phyloP scores from a whole-genome alignment of 2,888 invertebrate genomes.

The Xiphydria camelus region DNA sequence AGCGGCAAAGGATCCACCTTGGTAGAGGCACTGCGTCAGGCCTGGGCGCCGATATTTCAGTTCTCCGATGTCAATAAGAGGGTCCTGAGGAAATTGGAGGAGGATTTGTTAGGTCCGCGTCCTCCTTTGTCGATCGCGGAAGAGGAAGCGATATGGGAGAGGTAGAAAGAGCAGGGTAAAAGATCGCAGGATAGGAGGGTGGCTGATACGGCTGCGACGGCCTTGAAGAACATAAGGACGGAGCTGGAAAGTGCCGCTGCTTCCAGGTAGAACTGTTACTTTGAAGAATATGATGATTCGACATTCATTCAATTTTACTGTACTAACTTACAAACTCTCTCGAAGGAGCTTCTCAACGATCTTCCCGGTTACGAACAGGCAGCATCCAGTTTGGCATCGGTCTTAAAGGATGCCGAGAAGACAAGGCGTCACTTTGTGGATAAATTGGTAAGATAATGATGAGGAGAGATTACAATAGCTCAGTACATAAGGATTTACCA shows the following conservation, averaged over 20 bases:
- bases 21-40: constrained; percentile 49
- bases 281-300: neutral
- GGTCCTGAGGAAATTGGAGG: constrained; percentile 45
- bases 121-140: constrained; percentile 36
- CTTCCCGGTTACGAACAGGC: constrained; percentile 46
- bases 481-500: no score
- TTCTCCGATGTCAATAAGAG: constrained; percentile 39
- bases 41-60: constrained; percentile 48
- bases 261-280: constrained; percentile 35
- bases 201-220: constrained; percentile 35
- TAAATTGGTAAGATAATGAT: no score
- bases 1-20: constrained; percentile 38
- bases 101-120: constrained; percentile 44
- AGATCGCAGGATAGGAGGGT: constrained; percentile 39
- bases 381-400: constrained; percentile 33
- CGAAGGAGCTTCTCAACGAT: constrained; percentile 45
- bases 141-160: constrained; percentile 45
- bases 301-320: no score
- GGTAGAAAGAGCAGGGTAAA: constrained; percentile 33
- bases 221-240: constrained; percentile 39
- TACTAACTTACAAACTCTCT: constrained; percentile 46
- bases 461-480: no score
- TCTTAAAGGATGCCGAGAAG: constrained; percentile 40
- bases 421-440: constrained; percentile 43
- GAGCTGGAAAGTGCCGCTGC: constrained; percentile 48